Percentiles rank a stretch among this genome's conserved stretches.
These are phyloP conservation scores for Dermolepida albohirtum DNA, from an alignment of 2,888 invertebrate genomes.

Conservation along the genomic window DNA sequence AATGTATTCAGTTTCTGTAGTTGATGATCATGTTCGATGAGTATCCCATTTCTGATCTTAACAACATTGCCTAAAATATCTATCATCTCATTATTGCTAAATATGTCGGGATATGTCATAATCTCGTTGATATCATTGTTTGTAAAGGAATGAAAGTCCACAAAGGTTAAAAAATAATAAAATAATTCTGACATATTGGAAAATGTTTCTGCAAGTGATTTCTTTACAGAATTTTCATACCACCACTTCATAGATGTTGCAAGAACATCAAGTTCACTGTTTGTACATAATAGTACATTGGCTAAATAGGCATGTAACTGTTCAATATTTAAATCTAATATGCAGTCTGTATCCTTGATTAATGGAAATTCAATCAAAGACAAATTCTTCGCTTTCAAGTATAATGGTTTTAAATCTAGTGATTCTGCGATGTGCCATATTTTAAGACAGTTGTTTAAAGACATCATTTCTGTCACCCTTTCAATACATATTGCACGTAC, in stretches of 20 bases:
- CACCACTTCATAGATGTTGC: slow-evolving; percentile 62
- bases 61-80: slow-evolving; percentile 53
- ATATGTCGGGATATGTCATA: slow-evolving; percentile 55
- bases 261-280: slow-evolving; percentile 61
- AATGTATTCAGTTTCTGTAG: slow-evolving; percentile 25
- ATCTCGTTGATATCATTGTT: slow-evolving; percentile 56
- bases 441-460: slow-evolving; percentile 56
- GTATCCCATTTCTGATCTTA: slow-evolving; percentile 46
- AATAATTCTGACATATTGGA: slow-evolving; percentile 46
- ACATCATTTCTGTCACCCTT: slow-evolving; percentile 52
- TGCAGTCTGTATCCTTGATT: slow-evolving; percentile 55
- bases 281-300: slow-evolving; percentile 55
- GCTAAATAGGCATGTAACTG: slow-evolving; percentile 61
- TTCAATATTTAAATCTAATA: slow-evolving; percentile 56
- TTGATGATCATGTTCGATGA: slow-evolving; percentile 41
- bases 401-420: slow-evolving; percentile 56
- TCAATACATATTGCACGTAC: slow-evolving; percentile 56
- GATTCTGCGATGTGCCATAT: slow-evolving; percentile 59
- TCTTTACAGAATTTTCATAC: slow-evolving; percentile 53
- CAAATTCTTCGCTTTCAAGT: slow-evolving; percentile 60
- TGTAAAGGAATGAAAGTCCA: slow-evolving; percentile 55
- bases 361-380: slow-evolving; percentile 57
- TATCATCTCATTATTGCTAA: slow-evolving; percentile 50
- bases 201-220: slow-evolving; percentile 9
- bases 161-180: slow-evolving; percentile 56